Conservation (phyloP, 1,140 invertebrate species). For the Polyergus mexicanus region DNA sequence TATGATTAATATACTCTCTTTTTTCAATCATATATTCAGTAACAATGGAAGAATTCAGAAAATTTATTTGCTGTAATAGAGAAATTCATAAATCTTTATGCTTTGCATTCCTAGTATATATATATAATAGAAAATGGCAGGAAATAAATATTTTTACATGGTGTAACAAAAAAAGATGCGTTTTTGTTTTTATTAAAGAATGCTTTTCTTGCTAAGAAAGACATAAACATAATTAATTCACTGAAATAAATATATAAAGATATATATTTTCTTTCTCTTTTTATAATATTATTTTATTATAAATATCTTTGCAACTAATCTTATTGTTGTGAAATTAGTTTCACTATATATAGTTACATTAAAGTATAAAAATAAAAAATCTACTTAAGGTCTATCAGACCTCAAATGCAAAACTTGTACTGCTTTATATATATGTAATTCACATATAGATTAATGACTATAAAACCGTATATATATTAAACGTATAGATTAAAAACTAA, state of each 20-base stretch:
- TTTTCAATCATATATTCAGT: not conserved
- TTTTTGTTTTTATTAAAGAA: not conserved
- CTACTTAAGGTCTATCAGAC: too few species aligned
- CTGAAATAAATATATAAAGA: not conserved
- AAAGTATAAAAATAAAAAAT: too few species aligned
- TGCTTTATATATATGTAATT: too few species aligned
- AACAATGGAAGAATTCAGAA: not conserved
- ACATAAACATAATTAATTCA: not conserved
- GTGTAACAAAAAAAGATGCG: slow-evolving; percentile 17
- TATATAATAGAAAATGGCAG: slow-evolving; percentile 14
- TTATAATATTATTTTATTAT: not conserved
- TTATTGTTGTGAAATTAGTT: not conserved
- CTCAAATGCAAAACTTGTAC: too few species aligned
- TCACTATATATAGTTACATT: not conserved
- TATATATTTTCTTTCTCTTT: not conserved
- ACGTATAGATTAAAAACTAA: too few species aligned
- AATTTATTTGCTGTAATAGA: not conserved
- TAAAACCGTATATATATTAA: too few species aligned
- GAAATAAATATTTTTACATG: slow-evolving; percentile 61
- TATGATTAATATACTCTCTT: not conserved
- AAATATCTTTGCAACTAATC: not conserved
- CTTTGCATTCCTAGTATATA: slow-evolving; percentile 51
- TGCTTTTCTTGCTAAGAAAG: not conserved
- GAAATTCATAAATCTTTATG: not conserved
- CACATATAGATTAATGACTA: too few species aligned